Evolutionary conservation across 2,113 vertebrate genomes (phyloP), one percentile per base, ranked within the genome.

Genomic region (Paratilapia polleni): DNA sequence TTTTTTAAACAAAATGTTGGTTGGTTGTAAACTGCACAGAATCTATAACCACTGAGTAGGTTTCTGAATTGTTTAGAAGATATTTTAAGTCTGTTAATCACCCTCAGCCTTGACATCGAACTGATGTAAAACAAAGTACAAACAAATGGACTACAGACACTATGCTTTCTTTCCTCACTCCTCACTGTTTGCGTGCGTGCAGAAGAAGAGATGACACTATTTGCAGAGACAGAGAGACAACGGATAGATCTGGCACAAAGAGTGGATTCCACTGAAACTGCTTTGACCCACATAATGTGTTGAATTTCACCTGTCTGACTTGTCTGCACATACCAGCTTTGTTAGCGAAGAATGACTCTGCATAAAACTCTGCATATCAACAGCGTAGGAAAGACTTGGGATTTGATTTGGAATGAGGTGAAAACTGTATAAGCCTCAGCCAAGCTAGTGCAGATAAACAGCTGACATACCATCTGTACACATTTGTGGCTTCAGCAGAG

Each of bases 401-500:
- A 34, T 49, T 5, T 31, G 74, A 73, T 13, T 14, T 28, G 36
- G 24, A 84, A 61, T 62, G 59, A 4, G 60, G 19, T 14, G 28
- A 82, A 66, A 58, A 63, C 47, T 58, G 64, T 83, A 61, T 56
- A 70, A 56, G 82, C 34, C 20, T 77, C 52, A 63, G 28, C 34
- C 7, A 20, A 77, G 49, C 58, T 57, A 24, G 59, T 57, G 28
- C 43, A 58, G 59, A 81, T 73, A 81, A 82, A 87, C 52, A 79
- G 34, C 59, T 66, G 54, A 41, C 22, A 14, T 73, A 36, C 20
- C 17, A 56, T 47, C 34, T 62, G 56, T 62, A 58, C 77, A 80
- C 82, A 91, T 87, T 77, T 90, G 56, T 22, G 52, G 59, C 8
- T 59, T 66, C 26, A 76, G 36, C 17, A 82, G 28, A 68, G 26